Conservation (phyloP, 1,140 invertebrate species). For the Cotesia vestalis region DNA sequence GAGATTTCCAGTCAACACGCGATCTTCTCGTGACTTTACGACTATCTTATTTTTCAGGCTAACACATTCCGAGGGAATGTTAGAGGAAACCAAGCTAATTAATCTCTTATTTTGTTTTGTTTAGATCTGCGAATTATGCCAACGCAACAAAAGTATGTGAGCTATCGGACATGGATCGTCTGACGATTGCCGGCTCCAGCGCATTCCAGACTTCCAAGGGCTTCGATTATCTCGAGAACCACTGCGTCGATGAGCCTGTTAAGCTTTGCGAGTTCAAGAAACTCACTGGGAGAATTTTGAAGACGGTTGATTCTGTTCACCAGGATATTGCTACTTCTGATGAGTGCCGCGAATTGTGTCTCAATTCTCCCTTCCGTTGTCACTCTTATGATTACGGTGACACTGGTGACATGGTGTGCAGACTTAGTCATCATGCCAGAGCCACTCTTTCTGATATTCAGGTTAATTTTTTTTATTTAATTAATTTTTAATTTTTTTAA, state of each 20-base stretch:
- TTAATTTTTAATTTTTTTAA: background rate
- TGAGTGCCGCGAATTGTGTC: constrained; percentile 86
- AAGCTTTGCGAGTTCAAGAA: constrained; percentile 94
- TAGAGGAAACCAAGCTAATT: no score
- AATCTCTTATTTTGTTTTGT: constrained; percentile 47
- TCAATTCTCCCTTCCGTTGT: constrained; percentile 86
- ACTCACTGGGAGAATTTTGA: constrained; percentile 84
- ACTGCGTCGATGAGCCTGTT: constrained; percentile 88
- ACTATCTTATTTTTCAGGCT: background rate
- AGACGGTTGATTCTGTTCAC: constrained; percentile 93
- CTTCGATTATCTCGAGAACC: constrained; percentile 88
- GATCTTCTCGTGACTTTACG: constrained; percentile 8
- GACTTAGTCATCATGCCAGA: constrained; percentile 88
- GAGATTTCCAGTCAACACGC: constrained; percentile 19
- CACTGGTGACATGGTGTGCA: constrained; percentile 90
- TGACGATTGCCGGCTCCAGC: constrained; percentile 81
- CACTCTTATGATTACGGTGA: constrained; percentile 94
- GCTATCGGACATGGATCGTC: constrained; percentile 88
- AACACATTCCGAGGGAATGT: background rate
- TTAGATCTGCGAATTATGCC: constrained; percentile 90
- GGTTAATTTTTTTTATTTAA: constrained; percentile 62
- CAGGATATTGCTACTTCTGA: constrained; percentile 87
- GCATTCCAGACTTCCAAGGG: constrained; percentile 77
- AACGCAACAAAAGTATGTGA: constrained; percentile 85
- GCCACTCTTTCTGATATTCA: constrained; percentile 88